phyloP scores from a whole-genome alignment of 2,113 vertebrate genomes.

The Acrocephalus kingi region DNA sequence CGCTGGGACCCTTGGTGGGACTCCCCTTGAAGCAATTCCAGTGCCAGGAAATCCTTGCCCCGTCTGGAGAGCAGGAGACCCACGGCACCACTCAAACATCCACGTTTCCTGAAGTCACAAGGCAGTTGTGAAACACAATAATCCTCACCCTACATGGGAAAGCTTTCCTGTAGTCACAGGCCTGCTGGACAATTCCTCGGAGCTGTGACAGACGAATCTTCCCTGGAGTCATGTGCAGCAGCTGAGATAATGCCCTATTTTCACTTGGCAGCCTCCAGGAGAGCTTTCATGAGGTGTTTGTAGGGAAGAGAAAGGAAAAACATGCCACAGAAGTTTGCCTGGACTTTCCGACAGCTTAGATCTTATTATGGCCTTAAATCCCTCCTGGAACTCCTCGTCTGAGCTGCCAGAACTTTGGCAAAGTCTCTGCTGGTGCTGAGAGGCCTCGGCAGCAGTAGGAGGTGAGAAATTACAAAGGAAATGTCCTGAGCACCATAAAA shows the following conservation, averaged over 20 bases:
- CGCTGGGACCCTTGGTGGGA: background rate
- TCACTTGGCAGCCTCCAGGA: conserved; percentile 30
- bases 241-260: conserved; percentile 50
- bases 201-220: background rate
- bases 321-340: conserved; percentile 56
- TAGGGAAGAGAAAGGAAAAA: conserved; percentile 41
- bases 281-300: conserved; percentile 35
- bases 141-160: conserved; percentile 49
- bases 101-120: background rate
- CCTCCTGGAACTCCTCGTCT: background rate
- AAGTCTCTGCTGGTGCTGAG: background rate
- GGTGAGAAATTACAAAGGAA: background rate
- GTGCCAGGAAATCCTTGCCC: background rate
- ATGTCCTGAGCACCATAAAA: background rate
- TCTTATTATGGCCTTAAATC: conserved; percentile 59
- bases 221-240: background rate
- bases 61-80: fast-evolving
- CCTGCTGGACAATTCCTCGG: background rate
- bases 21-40: background rate
- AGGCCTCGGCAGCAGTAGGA: background rate
- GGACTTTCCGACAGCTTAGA: conserved; percentile 38
- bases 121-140: background rate
- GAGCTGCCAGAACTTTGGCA: background rate
- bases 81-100: background rate
- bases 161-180: background rate